These are phyloP conservation scores for Gastrophysa polygoni DNA, from an alignment of 2,888 invertebrate genomes.

Conservation along the genomic window DNA sequence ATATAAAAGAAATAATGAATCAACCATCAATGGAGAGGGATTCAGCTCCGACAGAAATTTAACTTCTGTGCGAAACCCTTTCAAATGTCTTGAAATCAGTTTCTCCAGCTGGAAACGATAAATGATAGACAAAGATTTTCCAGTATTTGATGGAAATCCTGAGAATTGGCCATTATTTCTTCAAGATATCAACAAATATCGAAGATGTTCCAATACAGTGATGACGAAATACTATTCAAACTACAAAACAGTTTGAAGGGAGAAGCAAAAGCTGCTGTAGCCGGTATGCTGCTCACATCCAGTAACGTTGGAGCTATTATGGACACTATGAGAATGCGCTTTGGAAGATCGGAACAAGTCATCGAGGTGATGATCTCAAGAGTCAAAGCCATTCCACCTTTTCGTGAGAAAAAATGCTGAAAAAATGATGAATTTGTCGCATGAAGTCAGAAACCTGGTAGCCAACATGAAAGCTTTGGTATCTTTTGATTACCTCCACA, in stretches of 20 bases:
- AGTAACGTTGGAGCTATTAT: neutral
- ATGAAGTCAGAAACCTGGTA: neutral
- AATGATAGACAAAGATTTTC: no score
- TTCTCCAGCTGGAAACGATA: neutral
- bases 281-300: neutral
- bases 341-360: neutral
- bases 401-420: neutral
- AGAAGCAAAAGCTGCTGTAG: neutral
- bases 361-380: neutral
- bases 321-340: neutral
- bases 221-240: neutral
- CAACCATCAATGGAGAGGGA: no score
- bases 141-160: neutral
- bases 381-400: neutral
- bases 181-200: slow-evolving; percentile 1
- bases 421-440: neutral
- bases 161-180: neutral
- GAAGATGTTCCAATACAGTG: neutral
- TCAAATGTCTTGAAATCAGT: neutral
- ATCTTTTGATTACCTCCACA: neutral
- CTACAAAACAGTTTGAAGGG: neutral
- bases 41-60: neutral
- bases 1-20: no score
- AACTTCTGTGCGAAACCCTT: neutral
- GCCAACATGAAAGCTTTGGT: neutral